Evolutionary conservation across 2,797 vertebrate genomes (phyloP).

Genomic region (Euthynnus affinis): DNA sequence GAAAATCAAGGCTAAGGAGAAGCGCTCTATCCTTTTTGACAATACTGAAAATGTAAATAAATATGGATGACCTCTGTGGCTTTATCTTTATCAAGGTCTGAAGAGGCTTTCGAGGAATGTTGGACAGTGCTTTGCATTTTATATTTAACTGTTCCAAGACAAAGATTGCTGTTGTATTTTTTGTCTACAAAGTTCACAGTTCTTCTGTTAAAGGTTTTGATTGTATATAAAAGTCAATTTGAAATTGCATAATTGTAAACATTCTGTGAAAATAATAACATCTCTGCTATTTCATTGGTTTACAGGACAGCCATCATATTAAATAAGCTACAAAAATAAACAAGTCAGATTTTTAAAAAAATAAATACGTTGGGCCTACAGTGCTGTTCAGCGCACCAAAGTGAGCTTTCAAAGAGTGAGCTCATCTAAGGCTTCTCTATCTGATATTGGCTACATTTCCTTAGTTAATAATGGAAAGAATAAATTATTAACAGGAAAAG

Average conservation of each 20-base stretch:
- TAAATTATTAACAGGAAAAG: constrained; percentile 31
- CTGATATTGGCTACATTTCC: not conserved
- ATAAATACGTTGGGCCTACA: not conserved
- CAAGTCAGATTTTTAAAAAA: not conserved
- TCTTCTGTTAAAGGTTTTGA: not conserved
- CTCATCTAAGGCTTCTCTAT: not conserved
- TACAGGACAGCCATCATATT: not conserved
- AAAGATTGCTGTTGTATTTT: not conserved
- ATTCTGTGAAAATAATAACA: not conserved
- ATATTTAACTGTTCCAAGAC: not conserved
- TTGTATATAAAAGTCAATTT: not conserved
- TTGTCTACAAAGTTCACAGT: not conserved
- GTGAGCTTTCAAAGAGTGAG: not conserved
- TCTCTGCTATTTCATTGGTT: no score
- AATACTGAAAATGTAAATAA: constrained; percentile 35
- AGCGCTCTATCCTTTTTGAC: not conserved
- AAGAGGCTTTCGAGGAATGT: constrained; percentile 10
- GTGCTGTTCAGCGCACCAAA: not conserved
- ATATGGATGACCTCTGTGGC: constrained; percentile 7
- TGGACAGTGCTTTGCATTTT: not conserved
- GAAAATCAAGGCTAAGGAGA: constrained; percentile 35
- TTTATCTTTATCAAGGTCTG: constrained; percentile 33
- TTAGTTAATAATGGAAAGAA: constrained; percentile 28
- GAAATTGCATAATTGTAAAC: no score
- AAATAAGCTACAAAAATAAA: not conserved